A percentile compares a stretch with the other conserved stretches of the same genome.
These are phyloP conservation scores for Phyllotis vaccarum DNA, from an alignment of 2,797 vertebrate species.

Conservation along the genomic window DNA sequence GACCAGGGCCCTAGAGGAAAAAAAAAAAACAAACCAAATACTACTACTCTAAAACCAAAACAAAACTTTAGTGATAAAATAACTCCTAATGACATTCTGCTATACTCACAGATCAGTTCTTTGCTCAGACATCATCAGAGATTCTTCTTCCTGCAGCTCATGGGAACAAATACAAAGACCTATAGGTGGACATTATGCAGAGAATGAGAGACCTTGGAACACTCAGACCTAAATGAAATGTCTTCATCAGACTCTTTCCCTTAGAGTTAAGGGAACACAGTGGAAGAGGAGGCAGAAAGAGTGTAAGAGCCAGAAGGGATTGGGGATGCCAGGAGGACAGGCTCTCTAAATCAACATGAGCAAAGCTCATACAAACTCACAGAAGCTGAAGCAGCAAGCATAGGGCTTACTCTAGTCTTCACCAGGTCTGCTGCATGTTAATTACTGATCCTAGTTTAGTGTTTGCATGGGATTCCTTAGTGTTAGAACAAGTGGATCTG, in stretches of 20 bases:
- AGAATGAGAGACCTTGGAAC: neutral
- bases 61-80: neutral
- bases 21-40: too few relatives aligned
- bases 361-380: neutral
- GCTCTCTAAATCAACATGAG: neutral
- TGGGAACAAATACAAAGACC: neutral
- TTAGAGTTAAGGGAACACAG: neutral
- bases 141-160: neutral
- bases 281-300: neutral
- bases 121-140: neutral
- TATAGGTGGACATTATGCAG: neutral
- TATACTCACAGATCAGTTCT: neutral
- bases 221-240: neutral
- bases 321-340: neutral
- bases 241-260: neutral
- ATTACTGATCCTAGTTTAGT: neutral
- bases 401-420: neutral
- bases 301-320: neutral
- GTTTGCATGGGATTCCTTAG: neutral
- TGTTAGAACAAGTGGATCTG: neutral
- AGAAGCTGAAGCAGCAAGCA: neutral
- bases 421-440: neutral
- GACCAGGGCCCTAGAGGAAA: neutral
- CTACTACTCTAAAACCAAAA: neutral
- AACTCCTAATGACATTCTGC: neutral